phyloP scores from a whole-genome alignment of 2,888 invertebrate species.

The Nineta flava region DNA sequence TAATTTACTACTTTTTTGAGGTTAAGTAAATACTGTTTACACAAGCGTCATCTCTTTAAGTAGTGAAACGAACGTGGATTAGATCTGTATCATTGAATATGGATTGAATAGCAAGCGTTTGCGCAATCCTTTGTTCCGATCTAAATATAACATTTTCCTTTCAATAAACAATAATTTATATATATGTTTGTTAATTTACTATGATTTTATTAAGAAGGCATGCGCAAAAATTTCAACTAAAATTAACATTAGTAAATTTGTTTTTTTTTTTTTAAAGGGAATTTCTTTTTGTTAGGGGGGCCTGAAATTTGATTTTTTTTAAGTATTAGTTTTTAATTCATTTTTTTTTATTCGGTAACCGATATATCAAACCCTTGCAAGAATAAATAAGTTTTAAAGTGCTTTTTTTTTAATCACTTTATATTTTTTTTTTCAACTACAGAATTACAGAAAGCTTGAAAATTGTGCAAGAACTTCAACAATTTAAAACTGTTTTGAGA shows the following conservation, averaged over 20 bases:
- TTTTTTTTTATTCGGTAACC: background rate
- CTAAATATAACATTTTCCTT: too few species aligned
- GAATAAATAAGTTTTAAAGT: background rate
- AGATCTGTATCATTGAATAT: too few species aligned
- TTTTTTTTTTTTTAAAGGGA: background rate
- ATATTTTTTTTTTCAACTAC: background rate
- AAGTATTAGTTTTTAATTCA: background rate
- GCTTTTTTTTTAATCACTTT: background rate
- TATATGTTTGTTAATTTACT: background rate
- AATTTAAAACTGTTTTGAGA: background rate
- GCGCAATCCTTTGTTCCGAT: too few species aligned
- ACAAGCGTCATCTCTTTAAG: too few species aligned
- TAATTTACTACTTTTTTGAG: too few species aligned
- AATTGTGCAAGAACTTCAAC: background rate
- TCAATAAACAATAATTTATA: too few species aligned
- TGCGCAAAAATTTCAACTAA: background rate
- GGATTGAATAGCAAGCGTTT: too few species aligned
- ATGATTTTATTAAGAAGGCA: background rate
- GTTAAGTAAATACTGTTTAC: too few species aligned
- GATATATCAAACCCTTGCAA: background rate
- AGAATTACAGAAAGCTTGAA: background rate
- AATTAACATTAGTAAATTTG: background rate
- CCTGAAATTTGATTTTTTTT: background rate
- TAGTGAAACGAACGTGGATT: too few species aligned
- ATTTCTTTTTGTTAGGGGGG: background rate